Base-by-base conservation (phyloP, 2,888 invertebrate species). In the Buathra laborator region DNA sequence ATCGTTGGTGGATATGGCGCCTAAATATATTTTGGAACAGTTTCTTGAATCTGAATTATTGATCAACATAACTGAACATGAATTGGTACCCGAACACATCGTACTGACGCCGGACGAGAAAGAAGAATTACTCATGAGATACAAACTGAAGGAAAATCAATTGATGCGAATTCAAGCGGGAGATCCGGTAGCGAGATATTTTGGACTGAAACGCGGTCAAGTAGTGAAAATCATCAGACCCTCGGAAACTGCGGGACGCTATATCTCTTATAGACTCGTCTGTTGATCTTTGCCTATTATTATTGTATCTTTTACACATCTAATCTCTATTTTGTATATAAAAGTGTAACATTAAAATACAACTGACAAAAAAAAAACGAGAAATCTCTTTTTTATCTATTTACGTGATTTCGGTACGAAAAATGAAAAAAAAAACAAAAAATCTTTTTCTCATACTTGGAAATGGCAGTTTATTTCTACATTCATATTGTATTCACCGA, bases 31-130 rank as follows among this genome's bases (percentile, higher is more conserved):
- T 90, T 94, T 99, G 87, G 99, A 99, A 94, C 99, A 99, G 91
- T 98, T 99, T 93, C 93, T 98, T 66, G 98, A 98, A 93, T 98
- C 99, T 0, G 99, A 99, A 94, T 94, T 99, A 67, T 95, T 99
- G 71, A 99, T 99, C 88, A 99, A 99, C 92, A 99, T 99, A 9
- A 99, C 99, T 0, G 99, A 99, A 93, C 99, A 99, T 91, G 99
- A 99, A 94, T 94, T 99, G 90, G 99, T 99, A 1, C 99, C 99
- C 0, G 99, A 99, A 94, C 99, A 99, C 94, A 99, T 99, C 77
- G 99, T 99, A 2, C 96, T 99, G 95, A 99, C 99, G 0, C 97
- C 98, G 0, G 99, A 99, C 93, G 99, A 99, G 93, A 99, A 99
- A 93, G 97, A 97, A 87, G 99, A 99, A 94, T 94, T 99, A 24